Base-by-base conservation (phyloP, 2,888 invertebrate species). In the Synanthedon formicaeformis region DNA sequence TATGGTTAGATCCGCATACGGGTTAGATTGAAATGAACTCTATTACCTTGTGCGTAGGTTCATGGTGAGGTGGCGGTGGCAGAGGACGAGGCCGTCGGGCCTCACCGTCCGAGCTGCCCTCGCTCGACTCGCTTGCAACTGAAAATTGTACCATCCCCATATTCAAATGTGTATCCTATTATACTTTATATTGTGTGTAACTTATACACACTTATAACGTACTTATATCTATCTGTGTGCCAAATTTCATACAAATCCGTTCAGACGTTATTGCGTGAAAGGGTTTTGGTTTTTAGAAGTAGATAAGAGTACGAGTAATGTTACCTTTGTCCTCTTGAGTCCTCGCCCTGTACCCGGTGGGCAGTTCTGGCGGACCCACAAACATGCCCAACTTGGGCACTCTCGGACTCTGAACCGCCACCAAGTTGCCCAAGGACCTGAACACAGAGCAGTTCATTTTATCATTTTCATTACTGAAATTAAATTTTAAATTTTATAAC, bases 361-460 rank as follows among this genome's bases (percentile, higher is more conserved):
- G 92, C 59, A 92, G 81, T 66, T 92, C 91, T 0, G 92, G 91
- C 5, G 91, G 91, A 51, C 90, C 90, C 23, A 91, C 91, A 55
- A 90, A 91, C 72, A 91, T 91, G 50, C 91, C 91, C 60, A 94
- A 85, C 54, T 92, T 91, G 5, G 93, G 93, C 53, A 95, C 94
- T 57, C 94, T 89, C 0, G 96, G 96, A 52, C 95, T 95, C 62
- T 96, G 94, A 34, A 96, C 96, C 1, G 96, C 94, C 67, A 96
- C 88, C 48, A 86, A 56, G 59, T 86, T 87, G 10, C 87, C 86
- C 57, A 87, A 61, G 1, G 86, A 87, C 57, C 86, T 85, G 72
- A 50, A 49, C 8, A 34, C 10, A 34, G 10, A 34, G 34, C 23
- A 23, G 23, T 23, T 23, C 18, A 23, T 23, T 23, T 23, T 23